phyloP scores from a whole-genome alignment of 2,113 vertebrate genomes.

The Alligator sinensis region DNA sequence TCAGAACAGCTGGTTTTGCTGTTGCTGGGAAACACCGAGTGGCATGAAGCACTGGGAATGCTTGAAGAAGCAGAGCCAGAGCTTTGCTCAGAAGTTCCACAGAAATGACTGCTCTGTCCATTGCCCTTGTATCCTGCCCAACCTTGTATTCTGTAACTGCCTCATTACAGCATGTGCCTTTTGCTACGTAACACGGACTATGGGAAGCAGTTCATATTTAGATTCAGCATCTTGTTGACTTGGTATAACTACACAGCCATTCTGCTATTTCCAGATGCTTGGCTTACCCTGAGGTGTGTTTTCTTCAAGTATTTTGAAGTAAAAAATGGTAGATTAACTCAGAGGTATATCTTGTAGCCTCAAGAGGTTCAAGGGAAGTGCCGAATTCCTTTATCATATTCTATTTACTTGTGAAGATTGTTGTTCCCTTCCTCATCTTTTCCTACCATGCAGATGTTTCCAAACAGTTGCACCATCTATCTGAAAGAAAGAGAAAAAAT shows the following conservation, averaged over 20 bases:
- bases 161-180: neutral
- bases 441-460: neutral
- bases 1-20: neutral
- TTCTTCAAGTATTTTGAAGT: neutral
- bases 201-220: neutral
- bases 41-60: neutral
- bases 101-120: neutral
- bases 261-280: neutral
- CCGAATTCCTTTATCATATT: neutral
- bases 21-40: neutral
- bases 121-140: neutral
- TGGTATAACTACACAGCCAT: neutral
- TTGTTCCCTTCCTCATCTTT: neutral
- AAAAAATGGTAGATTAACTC: neutral
- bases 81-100: neutral
- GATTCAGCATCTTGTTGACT: neutral
- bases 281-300: neutral
- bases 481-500: neutral
- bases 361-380: neutral
- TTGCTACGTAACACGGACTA: neutral
- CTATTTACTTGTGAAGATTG: fast-evolving
- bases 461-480: neutral
- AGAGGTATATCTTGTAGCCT: neutral
- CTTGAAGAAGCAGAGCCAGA: constrained; percentile 1
- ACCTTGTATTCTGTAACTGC: neutral